Conservation (phyloP, 2,888 invertebrate species). For the Maniola hyperantus region DNA sequence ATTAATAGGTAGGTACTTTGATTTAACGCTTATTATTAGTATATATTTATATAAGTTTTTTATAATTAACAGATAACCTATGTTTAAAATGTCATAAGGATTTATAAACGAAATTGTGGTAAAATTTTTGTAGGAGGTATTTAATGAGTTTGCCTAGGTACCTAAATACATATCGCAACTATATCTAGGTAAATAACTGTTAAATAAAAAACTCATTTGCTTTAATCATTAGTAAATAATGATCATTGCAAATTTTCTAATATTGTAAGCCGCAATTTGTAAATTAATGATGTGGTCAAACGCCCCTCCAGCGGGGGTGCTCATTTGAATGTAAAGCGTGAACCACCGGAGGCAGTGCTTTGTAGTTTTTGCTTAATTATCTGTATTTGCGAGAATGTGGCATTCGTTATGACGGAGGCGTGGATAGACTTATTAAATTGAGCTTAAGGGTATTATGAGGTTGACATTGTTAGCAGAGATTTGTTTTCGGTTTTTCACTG, state of each 20-base stretch:
- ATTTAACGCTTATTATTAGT: too few relatives aligned
- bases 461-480: constrained; percentile 15
- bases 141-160: too few relatives aligned
- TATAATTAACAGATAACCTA: too few relatives aligned
- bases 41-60: too few relatives aligned
- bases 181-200: neutral
- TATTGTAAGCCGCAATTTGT: constrained; percentile 28
- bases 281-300: constrained; percentile 57
- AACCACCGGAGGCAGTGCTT: constrained; percentile 61
- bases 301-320: constrained; percentile 57
- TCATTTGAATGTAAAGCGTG: constrained; percentile 75
- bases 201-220: constrained; percentile 20
- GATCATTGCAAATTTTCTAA: constrained; percentile 19
- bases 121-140: too few relatives aligned
- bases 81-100: too few relatives aligned
- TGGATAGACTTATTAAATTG: constrained; percentile 65
- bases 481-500: neutral
- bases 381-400: constrained; percentile 63
- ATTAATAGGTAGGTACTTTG: too few relatives aligned
- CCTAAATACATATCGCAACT: neutral
- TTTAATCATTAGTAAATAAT: constrained; percentile 22
- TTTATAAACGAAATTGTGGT: too few relatives aligned
- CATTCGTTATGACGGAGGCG: constrained; percentile 62
- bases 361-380: constrained; percentile 79
- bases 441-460: constrained; percentile 67